Evolutionary conservation across 2,888 invertebrate species (phyloP), one percentile per base, ranked within the genome.

Genomic region (Parochlus steinenii): DNA sequence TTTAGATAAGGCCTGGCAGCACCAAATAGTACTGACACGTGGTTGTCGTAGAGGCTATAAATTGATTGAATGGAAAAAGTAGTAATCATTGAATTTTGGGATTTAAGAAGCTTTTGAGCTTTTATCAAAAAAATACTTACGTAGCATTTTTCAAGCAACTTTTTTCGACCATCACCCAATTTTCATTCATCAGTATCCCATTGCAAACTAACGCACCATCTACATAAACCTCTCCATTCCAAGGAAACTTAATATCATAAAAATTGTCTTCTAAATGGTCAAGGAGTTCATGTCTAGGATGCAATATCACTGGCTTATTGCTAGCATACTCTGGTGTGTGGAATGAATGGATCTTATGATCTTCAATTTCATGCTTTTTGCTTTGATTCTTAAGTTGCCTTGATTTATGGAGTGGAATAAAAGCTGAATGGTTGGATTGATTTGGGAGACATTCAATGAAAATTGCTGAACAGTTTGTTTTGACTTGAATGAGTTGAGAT

Each of bases 171-270:
- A 82, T 48, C 34, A 81, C 62, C 78, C 81, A 81, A 12, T 69
- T 56, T 3, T 60, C 48, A 43, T 74, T 68, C 27, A 85, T 51
- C 37, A 85, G 56, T 22, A 74, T 64, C 5, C 79, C 82, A 28
- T 72, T 64, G 48, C 83, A 82, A 46, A 58, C 67, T 42, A 74
- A 74, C 39, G 59, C 52, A 3, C 85, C 83, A 48, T 82, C 71
- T 1, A 67, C 60, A 52, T 69, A 78, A 33, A 86, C 60, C 45
- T 75, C 73, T 1, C 72, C 79, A 46, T 72, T 58, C 83, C 83
- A 85, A 0, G 81, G 78, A 66, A 73, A 71, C 39, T 56, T 45
- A 44, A 61, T 59, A 18, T 52, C 47, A 19, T 51, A 15, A 5
- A 30, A 17, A 25, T 30, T 16, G 23, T 22, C 16, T n/a, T 8